These are phyloP conservation scores for Chironex yamaguchii DNA, from an alignment of 30 jellyfish, hydroid and myxozoan species.

Conservation along the genomic window DNA sequence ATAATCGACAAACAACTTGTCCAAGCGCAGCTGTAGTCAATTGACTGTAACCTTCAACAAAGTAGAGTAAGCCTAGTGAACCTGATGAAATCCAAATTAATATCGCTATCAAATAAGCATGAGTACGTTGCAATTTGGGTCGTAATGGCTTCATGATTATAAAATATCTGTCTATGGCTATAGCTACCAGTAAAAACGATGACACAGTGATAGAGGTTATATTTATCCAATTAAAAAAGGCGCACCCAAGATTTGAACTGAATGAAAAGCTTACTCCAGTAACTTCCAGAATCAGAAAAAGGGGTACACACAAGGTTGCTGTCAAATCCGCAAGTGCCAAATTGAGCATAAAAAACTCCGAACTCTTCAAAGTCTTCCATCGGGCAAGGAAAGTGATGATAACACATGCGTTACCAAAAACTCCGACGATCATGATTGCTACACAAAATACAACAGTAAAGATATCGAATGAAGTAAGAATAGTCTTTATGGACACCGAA, in stretches of 20 bases:
- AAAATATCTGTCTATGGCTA: conserved; percentile 90
- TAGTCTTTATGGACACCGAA: too few relatives aligned
- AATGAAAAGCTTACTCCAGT: conserved; percentile 27
- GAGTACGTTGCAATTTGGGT: conserved; percentile 44
- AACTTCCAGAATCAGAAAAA: conserved; percentile 48
- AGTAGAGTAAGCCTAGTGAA: conserved; percentile 43
- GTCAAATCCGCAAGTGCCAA: conserved; percentile 93
- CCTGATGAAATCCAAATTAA: conserved; percentile 79
- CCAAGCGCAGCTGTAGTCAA: not conserved
- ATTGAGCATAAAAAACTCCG: conserved; percentile 90
- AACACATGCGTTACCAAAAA: conserved; percentile 79
- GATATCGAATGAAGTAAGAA: too few relatives aligned
- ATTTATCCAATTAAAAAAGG: conserved; percentile 64
- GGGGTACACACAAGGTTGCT: conserved; percentile 79
- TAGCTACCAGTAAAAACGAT: conserved; percentile 80
- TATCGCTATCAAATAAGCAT: not conserved
- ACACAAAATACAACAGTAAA: too few relatives aligned
- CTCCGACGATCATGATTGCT: conserved; percentile 79
- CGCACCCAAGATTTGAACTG: conserved; percentile 71
- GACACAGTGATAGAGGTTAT: conserved; percentile 83
- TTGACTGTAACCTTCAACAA: conserved; percentile 21
- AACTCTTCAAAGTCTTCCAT: conserved; percentile 71
- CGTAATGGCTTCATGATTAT: conserved; percentile 87
- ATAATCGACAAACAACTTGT: conserved; percentile 1
- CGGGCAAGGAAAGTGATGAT: conserved; percentile 65